Percentiles rank a stretch among this genome's conserved stretches.
Conservation (phyloP, 2,888 invertebrate genomes). For the Trichogramma evanescens region DNA sequence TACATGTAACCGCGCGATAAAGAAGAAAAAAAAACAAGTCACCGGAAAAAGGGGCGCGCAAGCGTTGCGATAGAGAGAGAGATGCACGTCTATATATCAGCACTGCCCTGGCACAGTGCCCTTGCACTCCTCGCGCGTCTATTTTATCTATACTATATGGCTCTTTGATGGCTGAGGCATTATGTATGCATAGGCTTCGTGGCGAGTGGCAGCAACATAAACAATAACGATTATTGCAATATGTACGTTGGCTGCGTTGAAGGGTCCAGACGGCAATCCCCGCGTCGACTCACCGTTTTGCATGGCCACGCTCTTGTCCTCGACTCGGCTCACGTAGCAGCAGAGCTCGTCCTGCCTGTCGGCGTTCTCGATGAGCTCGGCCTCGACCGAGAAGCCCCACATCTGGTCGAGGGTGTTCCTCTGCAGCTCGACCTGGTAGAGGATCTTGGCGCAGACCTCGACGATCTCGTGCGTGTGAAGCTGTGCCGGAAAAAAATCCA, state of each 20-base stretch:
- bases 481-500: conserved; percentile 49
- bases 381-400: conserved; percentile 98
- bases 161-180: too few relatives aligned
- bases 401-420: conserved; percentile 85
- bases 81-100: too few relatives aligned
- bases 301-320: conserved; percentile 92
- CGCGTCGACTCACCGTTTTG: conserved; percentile 71
- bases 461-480: conserved; percentile 89
- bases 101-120: too few relatives aligned
- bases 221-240: not conserved
- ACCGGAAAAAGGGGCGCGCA: too few relatives aligned
- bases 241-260: not conserved
- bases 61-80: too few relatives aligned
- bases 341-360: conserved; percentile 94
- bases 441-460: conserved; percentile 92
- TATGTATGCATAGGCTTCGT: not conserved
- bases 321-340: conserved; percentile 93
- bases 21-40: too few relatives aligned
- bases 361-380: conserved; percentile 91
- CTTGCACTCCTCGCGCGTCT: too few relatives aligned
- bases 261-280: not conserved
- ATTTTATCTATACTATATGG: too few relatives aligned
- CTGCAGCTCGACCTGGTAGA: conserved; percentile 92
- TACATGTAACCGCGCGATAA: too few relatives aligned
- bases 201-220: not conserved